Evolutionary conservation across 2,113 vertebrate genomes (phyloP), one percentile per base, ranked within the genome.

Genomic region (Polyodon spathula): DNA sequence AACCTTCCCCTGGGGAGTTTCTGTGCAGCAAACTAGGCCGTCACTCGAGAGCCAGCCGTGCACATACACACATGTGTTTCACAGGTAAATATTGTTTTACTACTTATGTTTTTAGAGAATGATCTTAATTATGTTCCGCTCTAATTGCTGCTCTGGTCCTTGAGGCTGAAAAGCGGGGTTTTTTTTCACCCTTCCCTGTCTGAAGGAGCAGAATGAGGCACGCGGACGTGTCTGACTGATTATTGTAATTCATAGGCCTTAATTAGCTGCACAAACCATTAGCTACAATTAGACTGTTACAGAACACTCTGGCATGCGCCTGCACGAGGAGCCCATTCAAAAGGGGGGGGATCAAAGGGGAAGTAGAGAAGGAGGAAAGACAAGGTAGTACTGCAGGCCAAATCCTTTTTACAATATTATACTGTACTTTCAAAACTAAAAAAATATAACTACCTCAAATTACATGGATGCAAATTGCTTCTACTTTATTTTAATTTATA

Each of bases 201-300:
- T 76, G 72, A 58, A 79, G 63, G 75, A 81, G 72, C 74, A 78
- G 71, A 40, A 62, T 72, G 77, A 74, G 68, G 73, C 67, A 77
- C 71, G 69, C 80, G 71, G 88, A 84, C 83, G 88, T 92, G 85
- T 84, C 89, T 97, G 93, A 95, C 90, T 93, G 94, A 98, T 95
- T 95, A 92, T 91, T 93, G 91, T 97, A 95, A 98, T 98, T 98
- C 91, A 97, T 95, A 97, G 90, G 88, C 93, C 93, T 95, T 97
- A 98, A 97, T 97, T 96, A 97, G 93, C 93, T 95, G 93, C 93
- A 97, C 94, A 97, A 98, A 93, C 93, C 95, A 97, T 98, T 98
- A 97, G 92, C 92, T 93, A 95, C 95, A 97, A 96, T 98, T 97
- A 97, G 92, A 93, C 91, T 93, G 93, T 95, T 96, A 96, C 92